phyloP scores from a whole-genome alignment of 1,140 invertebrate genomes.

The Cyclina sinensis region DNA sequence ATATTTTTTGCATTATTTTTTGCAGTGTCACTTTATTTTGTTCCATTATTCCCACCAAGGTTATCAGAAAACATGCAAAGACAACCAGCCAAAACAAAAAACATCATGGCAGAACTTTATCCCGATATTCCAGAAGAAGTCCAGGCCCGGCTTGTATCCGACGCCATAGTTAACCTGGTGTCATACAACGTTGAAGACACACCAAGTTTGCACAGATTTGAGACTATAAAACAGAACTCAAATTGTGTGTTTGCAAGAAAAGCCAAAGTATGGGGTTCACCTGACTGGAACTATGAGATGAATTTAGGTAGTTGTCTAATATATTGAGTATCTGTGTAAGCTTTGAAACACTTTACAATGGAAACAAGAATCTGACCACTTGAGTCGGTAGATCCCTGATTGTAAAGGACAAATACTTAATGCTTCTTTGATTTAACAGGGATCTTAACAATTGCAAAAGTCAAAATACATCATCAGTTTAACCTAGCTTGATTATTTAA shows the following conservation, averaged over 20 bases:
- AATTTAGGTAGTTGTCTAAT: conserved; percentile 76
- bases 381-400: neutral
- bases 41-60: neutral
- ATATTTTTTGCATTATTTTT: too few relatives aligned
- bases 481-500: too few relatives aligned
- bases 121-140: conserved; percentile 52
- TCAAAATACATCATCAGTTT: too few relatives aligned
- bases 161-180: conserved; percentile 70
- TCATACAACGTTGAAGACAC: conserved; percentile 76
- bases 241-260: conserved; percentile 83
- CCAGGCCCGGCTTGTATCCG: conserved; percentile 58
- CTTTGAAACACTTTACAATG: neutral
- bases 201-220: conserved; percentile 72
- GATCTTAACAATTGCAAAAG: too few relatives aligned
- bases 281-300: conserved; percentile 74
- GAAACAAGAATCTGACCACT: neutral
- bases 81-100: conserved; percentile 37
- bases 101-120: conserved; percentile 73
- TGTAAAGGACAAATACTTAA: too few relatives aligned
- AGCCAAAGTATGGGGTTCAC: conserved; percentile 81
- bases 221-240: conserved; percentile 76
- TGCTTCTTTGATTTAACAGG: too few relatives aligned
- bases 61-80: neutral
- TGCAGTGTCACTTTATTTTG: conserved; percentile 4
- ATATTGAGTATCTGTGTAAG: too few relatives aligned